These are phyloP conservation scores for Drosophila ficusphila DNA, from an alignment of 1,140 invertebrate species.

Conservation along the genomic window DNA sequence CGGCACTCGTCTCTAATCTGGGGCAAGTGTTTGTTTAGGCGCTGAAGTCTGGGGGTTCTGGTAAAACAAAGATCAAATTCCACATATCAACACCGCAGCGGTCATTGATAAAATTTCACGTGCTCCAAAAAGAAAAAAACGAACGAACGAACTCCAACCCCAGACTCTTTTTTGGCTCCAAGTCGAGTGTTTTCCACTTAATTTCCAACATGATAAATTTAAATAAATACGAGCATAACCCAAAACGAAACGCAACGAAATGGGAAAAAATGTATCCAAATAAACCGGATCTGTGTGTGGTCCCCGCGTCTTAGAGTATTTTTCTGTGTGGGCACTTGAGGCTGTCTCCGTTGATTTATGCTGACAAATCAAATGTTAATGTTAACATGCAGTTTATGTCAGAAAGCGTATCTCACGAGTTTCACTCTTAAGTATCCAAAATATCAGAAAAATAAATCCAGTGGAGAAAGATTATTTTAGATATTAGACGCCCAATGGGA, in stretches of 20 bases:
- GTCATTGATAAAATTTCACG: slow-evolving; percentile 58
- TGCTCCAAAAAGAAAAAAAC: slow-evolving; percentile 29
- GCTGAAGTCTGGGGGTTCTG: slow-evolving; percentile 7
- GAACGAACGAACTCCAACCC: slow-evolving; percentile 14
- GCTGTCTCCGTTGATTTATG: slow-evolving; percentile 63
- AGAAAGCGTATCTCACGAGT: slow-evolving; percentile 35
- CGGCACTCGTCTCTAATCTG: slow-evolving; percentile 65
- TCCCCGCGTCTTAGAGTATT: slow-evolving; percentile 29
- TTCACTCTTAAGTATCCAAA: neutral
- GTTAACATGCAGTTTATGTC: slow-evolving; percentile 65
- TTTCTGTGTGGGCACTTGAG: slow-evolving; percentile 68
- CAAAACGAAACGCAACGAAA: slow-evolving; percentile 21
- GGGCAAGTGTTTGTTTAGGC: slow-evolving; percentile 70
- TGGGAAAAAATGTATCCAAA: slow-evolving; percentile 27
- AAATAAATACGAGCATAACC: slow-evolving; percentile 62
- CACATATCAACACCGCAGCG: slow-evolving; percentile 67
- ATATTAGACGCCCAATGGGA: slow-evolving; percentile 1
- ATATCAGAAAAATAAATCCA: neutral
- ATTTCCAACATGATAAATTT: slow-evolving; percentile 73
- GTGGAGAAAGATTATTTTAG: slow-evolving; percentile 12
- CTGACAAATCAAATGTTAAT: slow-evolving; percentile 76
- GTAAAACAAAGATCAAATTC: slow-evolving; percentile 73
- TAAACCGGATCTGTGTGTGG: slow-evolving; percentile 59
- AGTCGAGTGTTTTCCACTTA: slow-evolving; percentile 76
- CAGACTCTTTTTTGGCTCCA: slow-evolving; percentile 6